Base-by-base conservation (phyloP, 2,888 invertebrate species). In the Arge pagana region DNA sequence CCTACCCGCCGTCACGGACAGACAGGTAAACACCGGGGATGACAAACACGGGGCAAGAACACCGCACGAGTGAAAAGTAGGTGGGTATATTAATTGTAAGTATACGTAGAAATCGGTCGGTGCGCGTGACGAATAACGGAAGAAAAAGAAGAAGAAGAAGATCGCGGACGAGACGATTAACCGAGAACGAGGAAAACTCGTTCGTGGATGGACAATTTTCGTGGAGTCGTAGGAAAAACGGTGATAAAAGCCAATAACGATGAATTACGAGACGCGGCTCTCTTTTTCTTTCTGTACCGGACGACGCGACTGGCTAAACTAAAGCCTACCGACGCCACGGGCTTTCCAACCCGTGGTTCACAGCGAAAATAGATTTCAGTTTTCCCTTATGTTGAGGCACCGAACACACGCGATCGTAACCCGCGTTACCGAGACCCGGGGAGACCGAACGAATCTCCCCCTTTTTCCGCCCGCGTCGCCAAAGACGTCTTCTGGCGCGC, bases 241-340 rank as follows among this genome's bases (percentile, higher is more conserved):
- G n/a, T n/a, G n/a, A n/a, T n/a, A n/a, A n/a, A n/a, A n/a, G n/a
- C n/a, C n/a, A n/a, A n/a, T n/a, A n/a, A n/a, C n/a, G n/a, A n/a
- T n/a, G 33, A 45, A 45, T 45, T 45, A 31, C 45, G 33, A 35
- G 45, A 45, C 13, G 23, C 24, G 35, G 23, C 33, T 33, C 33
- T 5, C n/a, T n/a, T n/a, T n/a, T n/a, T n/a, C n/a, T n/a, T n/a
- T n/a, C 70, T 64, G 69, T 63, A 52, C 70, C 64, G 64, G 61
- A 61, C 71, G 64, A 66, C 66, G 71, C 62, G 65, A 64, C 71
- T 70, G 66, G 62, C 66, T 63, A 65, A 67, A 73, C 73, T 62
- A 58, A 61, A 57, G 37, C 36, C 24, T 48, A 40, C 39, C 31
- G 50, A 48, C 56, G 43, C 54, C 55, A 54, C 42, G 48, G 51